Percentiles rank a stretch among this genome's conserved stretches.
Conservation (phyloP, 1,140 invertebrate genomes). For the Galendromus occidentalis region DNA sequence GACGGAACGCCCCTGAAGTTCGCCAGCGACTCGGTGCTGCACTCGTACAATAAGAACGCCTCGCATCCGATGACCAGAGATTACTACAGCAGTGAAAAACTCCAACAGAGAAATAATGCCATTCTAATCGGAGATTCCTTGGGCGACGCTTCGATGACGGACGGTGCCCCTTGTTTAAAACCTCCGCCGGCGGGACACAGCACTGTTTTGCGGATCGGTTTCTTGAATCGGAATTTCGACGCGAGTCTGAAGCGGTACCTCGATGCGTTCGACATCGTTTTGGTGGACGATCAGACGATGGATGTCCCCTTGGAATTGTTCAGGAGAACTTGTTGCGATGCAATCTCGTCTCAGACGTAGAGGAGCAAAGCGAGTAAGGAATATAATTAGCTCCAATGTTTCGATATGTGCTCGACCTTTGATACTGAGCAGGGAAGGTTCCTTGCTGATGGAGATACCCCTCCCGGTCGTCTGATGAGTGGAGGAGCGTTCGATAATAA, state of each 20-base stretch:
- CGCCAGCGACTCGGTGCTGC: no score
- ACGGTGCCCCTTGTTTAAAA: conserved; percentile 38
- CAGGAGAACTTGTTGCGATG: not conserved
- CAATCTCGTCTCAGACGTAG: no score
- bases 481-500: no score
- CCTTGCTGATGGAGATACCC: no score
- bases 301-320: conserved; percentile 31
- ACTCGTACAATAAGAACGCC: no score
- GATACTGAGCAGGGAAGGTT: no score
- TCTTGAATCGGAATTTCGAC: conserved; percentile 55
- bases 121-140: conserved; percentile 67
- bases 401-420: no score
- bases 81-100: conserved; percentile 17
- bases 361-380: no score
- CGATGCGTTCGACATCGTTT: conserved; percentile 60
- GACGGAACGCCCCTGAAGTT: conserved; percentile 25
- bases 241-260: conserved; percentile 45
- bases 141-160: conserved; percentile 70
- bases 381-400: no score
- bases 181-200: not conserved
- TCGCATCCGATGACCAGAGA: no score
- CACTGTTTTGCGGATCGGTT: conserved; percentile 66
- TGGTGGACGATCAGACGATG: conserved; percentile 65
- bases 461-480: no score
- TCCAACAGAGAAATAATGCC: conserved; percentile 48